phyloP scores from a whole-genome alignment of 2,113 vertebrate species.

The Actenoides lindsayi region DNA sequence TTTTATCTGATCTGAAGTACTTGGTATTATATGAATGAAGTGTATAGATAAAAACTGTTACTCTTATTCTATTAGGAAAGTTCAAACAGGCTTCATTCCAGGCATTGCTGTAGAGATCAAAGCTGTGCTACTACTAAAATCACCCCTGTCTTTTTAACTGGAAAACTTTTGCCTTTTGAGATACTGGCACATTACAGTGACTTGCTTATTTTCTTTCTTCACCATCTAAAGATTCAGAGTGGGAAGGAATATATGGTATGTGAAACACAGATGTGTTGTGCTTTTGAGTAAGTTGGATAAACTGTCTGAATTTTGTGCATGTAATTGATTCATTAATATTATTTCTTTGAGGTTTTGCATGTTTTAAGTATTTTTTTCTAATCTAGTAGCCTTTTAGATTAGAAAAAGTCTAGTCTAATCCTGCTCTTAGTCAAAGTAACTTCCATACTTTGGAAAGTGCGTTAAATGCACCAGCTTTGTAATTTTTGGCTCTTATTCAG shows the following conservation, averaged over 20 bases:
- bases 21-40: neutral
- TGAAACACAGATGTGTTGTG: constrained; percentile 29
- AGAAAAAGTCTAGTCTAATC: neutral
- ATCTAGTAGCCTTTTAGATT: neutral
- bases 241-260: constrained; percentile 71
- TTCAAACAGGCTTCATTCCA: neutral
- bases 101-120: neutral
- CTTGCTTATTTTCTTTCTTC: constrained; percentile 54
- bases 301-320: constrained; percentile 17
- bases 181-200: neutral
- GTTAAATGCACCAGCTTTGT: neutral
- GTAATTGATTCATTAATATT: constrained; percentile 27
- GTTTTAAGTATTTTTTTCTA: neutral
- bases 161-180: neutral
- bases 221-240: constrained; percentile 62
- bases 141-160: neutral
- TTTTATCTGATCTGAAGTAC: neutral
- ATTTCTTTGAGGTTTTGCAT: constrained; percentile 23
- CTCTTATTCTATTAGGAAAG: too few relatives aligned
- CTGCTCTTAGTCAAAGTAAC: constrained; percentile 6
- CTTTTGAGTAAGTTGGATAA: constrained; percentile 20
- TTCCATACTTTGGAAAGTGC: neutral
- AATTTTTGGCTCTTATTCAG: neutral
- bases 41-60: too few relatives aligned
- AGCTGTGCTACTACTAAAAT: neutral